Conservation (phyloP, 2,888 invertebrate species). For the Matsumyia berberina region DNA sequence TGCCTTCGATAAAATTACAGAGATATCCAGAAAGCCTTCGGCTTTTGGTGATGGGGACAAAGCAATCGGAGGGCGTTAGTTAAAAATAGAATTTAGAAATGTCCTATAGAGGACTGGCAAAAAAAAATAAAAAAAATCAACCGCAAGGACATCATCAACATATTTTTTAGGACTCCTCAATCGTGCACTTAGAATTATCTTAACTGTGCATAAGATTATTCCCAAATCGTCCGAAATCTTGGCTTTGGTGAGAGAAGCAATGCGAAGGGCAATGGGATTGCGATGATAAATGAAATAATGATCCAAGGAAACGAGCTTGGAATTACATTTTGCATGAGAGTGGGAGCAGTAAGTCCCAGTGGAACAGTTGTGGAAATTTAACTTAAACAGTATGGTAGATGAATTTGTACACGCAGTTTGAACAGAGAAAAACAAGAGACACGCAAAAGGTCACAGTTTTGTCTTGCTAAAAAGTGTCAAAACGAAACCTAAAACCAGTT, state of each 20-base stretch:
- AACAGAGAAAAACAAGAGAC: too few species aligned
- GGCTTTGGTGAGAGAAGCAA: not conserved
- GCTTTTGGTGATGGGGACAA: not conserved
- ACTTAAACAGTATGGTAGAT: not conserved
- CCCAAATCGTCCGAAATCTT: conserved; percentile 5
- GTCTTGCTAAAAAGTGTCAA: too few species aligned
- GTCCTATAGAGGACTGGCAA: conserved; percentile 8
- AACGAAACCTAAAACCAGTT: too few species aligned
- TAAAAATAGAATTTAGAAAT: conserved; percentile 30
- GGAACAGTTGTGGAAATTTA: conserved; percentile 44
- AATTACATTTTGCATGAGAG: conserved; percentile 4
- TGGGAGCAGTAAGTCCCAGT: not conserved
- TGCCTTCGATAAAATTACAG: conserved; percentile 15
- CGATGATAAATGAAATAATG: conserved; percentile 54
- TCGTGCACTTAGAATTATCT: conserved; percentile 48
- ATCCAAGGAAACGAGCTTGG: conserved; percentile 25
- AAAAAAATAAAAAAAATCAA: conserved; percentile 1
- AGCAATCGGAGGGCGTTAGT: not conserved
- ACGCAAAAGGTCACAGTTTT: too few species aligned
- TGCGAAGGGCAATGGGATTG: conserved; percentile 20
- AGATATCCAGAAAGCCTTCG: not conserved
- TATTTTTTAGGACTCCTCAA: conserved; percentile 29
- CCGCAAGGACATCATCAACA: conserved; percentile 41
- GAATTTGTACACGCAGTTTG: too few species aligned
- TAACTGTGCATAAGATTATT: conserved; percentile 15